These are phyloP conservation scores for Polydrusus cervinus DNA, from an alignment of 2,888 invertebrate species.

Conservation along the genomic window DNA sequence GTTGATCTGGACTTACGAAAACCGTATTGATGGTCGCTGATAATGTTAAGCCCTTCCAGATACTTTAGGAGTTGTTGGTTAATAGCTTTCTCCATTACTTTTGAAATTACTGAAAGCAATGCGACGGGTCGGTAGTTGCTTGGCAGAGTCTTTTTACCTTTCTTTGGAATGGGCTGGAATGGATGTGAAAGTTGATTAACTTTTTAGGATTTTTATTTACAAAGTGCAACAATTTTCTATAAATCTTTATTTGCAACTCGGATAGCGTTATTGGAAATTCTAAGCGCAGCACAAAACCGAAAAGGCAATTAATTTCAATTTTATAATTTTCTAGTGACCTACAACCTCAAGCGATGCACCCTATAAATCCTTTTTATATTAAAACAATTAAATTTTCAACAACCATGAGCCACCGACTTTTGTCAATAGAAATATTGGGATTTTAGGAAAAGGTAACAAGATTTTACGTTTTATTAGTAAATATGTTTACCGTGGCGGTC, in stretches of 20 bases:
- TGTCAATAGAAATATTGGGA: not conserved
- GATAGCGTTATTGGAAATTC: not conserved
- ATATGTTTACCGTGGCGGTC: no score
- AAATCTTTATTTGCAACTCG: not conserved
- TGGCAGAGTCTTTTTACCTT: no score
- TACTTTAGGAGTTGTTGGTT: no score
- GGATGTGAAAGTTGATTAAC: not conserved
- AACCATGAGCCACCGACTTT: not conserved
- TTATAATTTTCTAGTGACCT: conserved; percentile 6
- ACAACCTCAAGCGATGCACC: not conserved
- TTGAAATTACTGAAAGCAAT: no score
- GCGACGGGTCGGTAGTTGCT: no score
- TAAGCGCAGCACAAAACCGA: not conserved
- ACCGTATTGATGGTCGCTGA: no score
- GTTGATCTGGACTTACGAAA: no score
- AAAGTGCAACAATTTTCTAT: not conserved
- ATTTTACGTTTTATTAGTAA: no score
- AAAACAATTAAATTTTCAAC: not conserved
- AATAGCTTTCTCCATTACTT: no score
- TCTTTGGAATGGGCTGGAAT: no score
- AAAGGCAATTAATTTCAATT: conserved; percentile 21
- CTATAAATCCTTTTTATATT: not conserved
- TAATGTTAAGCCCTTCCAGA: no score
- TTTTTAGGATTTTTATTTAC: not conserved
- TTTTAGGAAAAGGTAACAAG: not conserved